Conservation (phyloP, 1,140 invertebrate genomes). For the Branchinecta lindahli region DNA sequence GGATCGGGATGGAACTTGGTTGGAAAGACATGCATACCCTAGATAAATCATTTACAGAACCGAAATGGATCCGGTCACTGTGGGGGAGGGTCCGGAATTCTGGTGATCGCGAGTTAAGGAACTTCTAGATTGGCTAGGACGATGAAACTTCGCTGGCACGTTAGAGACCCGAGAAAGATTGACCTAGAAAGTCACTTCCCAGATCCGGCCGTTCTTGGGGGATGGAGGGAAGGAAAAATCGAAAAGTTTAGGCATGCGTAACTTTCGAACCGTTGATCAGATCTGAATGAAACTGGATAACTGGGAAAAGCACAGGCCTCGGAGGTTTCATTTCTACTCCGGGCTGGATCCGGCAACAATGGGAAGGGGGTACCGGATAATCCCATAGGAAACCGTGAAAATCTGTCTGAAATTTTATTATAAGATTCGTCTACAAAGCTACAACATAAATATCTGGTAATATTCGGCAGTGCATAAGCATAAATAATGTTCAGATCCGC, state of each 20-base stretch:
- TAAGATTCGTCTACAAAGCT: too few relatives aligned
- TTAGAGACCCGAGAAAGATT: neutral
- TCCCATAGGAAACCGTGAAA: too few relatives aligned
- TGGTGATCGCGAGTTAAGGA: neutral
- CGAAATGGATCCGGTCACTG: neutral
- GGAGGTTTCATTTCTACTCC: neutral
- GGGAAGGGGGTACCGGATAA: too few relatives aligned
- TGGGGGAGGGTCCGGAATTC: neutral
- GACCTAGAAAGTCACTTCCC: neutral
- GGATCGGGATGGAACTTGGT: constrained; percentile 7
- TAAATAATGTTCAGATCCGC: too few relatives aligned
- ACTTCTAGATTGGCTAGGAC: neutral
- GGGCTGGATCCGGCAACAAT: too few relatives aligned
- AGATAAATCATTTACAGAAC: neutral
- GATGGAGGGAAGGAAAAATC: neutral
- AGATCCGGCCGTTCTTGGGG: neutral
- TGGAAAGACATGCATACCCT: neutral
- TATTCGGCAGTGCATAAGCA: too few relatives aligned
- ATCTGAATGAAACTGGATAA: neutral
- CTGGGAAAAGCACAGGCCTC: neutral
- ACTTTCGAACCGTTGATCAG: neutral
- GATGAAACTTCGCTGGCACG: neutral
- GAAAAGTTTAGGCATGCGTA: neutral
- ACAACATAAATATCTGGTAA: too few relatives aligned
- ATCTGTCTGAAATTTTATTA: too few relatives aligned